These are phyloP conservation scores for Lates calcarifer DNA, from an alignment of 2,113 vertebrate species.

Conservation along the genomic window DNA sequence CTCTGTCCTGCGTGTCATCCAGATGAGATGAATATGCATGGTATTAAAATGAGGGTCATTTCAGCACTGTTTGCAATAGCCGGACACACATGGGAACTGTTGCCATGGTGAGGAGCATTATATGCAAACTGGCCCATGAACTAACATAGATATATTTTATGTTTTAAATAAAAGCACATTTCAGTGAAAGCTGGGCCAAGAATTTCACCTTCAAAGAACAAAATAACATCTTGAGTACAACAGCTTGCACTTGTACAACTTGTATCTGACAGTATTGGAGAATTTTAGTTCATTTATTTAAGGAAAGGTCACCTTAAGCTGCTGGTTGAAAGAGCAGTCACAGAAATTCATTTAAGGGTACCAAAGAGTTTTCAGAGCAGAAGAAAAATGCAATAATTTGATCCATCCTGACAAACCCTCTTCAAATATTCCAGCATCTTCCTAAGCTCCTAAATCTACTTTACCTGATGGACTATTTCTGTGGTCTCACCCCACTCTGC, in stretches of 20 bases:
- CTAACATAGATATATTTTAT: background rate
- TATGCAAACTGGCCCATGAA: background rate
- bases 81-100: slow-evolving; percentile 37
- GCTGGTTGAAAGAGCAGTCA: background rate
- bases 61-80: slow-evolving; percentile 22
- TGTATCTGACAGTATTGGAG: background rate
- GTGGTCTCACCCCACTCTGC: background rate
- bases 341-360: background rate
- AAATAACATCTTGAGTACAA: background rate
- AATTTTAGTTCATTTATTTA: background rate
- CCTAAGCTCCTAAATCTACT: background rate
- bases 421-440: background rate
- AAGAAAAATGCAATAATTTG: background rate
- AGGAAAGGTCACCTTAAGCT: background rate
- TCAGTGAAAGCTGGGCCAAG: background rate
- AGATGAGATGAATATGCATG: slow-evolving; percentile 63
- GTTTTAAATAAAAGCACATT: background rate
- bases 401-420: background rate
- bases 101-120: slow-evolving; percentile 46
- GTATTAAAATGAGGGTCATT: slow-evolving; percentile 59
- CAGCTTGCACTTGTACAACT: too few species aligned
- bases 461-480: background rate
- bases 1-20: slow-evolving; percentile 17
- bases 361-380: background rate
- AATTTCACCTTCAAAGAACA: background rate